Evolutionary conservation across 2,888 invertebrate species (phyloP), one percentile per base, ranked within the genome.

Genomic region (Pyrrhia umbra): DNA sequence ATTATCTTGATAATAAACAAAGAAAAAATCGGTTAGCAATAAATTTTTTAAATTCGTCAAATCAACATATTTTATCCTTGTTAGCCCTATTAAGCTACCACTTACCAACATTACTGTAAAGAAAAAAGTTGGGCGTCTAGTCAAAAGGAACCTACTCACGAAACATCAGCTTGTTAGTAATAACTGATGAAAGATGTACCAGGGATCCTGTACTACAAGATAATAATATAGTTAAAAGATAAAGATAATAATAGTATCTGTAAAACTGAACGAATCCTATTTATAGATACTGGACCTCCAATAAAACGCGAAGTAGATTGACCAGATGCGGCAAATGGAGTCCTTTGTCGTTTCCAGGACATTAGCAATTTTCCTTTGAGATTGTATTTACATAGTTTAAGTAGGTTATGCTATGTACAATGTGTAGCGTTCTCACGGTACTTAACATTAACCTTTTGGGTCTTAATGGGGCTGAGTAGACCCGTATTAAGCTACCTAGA

Each of bases 311-410:
- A 65, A 58, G 16, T 50, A 13, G 50, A 50, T 59, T 45, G 39
- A 45, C 50, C 45, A 51, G 49, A 67, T 66, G 59, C 30, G 45
- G 20, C 15, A 45, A 66, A 58, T 58, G 23, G 43, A 20, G n/a
- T 20, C 39, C 49, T 59, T 45, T 50, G 45, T 46, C 13, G 18
- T 25, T 30, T 16, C 16, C 50, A 21, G 18, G 8, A 59, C 42
- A 60, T 62, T 49, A 21, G 30, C 58, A 25, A 50, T 67, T 59
- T 58, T 25, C 39, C 13, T 63, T 34, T 6, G 43, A 13, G 20
- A 6, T 20, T 39, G 56, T 45, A 23, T 20, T 10, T 18, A 30
- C 9, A 15, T 18, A 30, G 15, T 50, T n/a, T 30, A 27, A 49
- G 47, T 27, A 18, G 16, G 42, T 49, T 18, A 45, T 45, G 49